phyloP scores from a whole-genome alignment of 2,888 invertebrate species.

The Agrotis ipsilon region DNA sequence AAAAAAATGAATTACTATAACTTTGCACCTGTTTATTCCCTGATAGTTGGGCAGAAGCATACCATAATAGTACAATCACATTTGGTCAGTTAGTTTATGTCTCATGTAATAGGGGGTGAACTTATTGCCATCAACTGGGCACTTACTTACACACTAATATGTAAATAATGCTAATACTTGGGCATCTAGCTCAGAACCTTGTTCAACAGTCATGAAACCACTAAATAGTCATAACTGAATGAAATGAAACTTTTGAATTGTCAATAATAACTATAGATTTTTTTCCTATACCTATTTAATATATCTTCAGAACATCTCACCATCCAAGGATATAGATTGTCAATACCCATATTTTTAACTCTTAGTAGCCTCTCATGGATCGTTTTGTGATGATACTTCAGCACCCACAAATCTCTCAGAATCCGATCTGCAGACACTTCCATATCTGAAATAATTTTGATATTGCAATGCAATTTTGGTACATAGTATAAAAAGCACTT shows the following conservation, averaged over 20 bases:
- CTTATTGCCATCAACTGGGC: too few relatives aligned
- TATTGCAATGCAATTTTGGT: background rate
- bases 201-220: too few relatives aligned
- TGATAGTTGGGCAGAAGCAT: too few relatives aligned
- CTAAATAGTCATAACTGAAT: too few relatives aligned
- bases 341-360: slow-evolving; percentile 87
- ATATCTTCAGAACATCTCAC: slow-evolving; percentile 91
- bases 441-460: slow-evolving; percentile 79
- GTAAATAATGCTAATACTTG: too few relatives aligned
- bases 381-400: slow-evolving; percentile 91
- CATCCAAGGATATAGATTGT: slow-evolving; percentile 92
- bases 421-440: slow-evolving; percentile 90
- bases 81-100: too few relatives aligned
- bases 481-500: background rate
- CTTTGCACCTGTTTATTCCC: too few relatives aligned
- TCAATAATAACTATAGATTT: background rate
- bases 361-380: slow-evolving; percentile 88
- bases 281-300: slow-evolving; percentile 86
- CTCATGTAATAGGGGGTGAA: too few relatives aligned
- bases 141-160: too few relatives aligned
- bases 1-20: slow-evolving; percentile 9
- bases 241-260: background rate
- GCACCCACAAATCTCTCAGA: slow-evolving; percentile 92
- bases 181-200: too few relatives aligned
- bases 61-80: too few relatives aligned